A percentile compares a stretch with the other conserved stretches of the same genome.
phyloP scores from a whole-genome alignment of 2,113 vertebrate genomes.

The Oryzias melastigma region DNA sequence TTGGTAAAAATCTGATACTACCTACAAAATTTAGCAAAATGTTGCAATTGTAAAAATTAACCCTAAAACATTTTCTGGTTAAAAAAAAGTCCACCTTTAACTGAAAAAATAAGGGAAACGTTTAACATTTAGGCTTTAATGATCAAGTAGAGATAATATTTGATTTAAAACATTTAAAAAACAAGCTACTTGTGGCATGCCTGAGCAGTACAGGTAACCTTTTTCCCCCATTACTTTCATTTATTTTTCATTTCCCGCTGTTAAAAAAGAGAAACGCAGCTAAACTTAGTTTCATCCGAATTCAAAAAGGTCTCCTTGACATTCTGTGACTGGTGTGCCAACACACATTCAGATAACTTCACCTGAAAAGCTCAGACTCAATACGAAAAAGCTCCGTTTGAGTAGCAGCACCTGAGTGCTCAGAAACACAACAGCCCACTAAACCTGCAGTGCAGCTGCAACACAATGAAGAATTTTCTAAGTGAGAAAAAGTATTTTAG shows the following conservation, averaged over 20 bases:
- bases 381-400: not conserved
- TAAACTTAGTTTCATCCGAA: not conserved
- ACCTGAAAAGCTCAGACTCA: constrained; percentile 3
- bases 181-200: too few species aligned
- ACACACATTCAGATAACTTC: constrained; percentile 15
- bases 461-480: not conserved
- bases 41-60: too few species aligned
- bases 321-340: not conserved
- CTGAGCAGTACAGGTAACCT: too few species aligned
- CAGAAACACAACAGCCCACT: constrained; percentile 12
- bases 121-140: too few species aligned
- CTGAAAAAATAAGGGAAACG: too few species aligned
- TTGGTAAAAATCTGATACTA: too few species aligned
- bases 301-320: not conserved
- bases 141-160: too few species aligned
- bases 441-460: constrained; percentile 5
- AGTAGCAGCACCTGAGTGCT: not conserved
- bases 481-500: constrained; percentile 6
- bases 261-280: not conserved
- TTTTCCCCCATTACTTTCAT: not conserved
- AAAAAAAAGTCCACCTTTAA: too few species aligned
- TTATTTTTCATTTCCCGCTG: not conserved
- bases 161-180: too few species aligned
- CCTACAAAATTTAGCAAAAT: too few species aligned
- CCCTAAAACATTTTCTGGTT: too few species aligned